Evolutionary conservation across 2,797 vertebrate species (phyloP).

Genomic region (Chelonia mydas): DNA sequence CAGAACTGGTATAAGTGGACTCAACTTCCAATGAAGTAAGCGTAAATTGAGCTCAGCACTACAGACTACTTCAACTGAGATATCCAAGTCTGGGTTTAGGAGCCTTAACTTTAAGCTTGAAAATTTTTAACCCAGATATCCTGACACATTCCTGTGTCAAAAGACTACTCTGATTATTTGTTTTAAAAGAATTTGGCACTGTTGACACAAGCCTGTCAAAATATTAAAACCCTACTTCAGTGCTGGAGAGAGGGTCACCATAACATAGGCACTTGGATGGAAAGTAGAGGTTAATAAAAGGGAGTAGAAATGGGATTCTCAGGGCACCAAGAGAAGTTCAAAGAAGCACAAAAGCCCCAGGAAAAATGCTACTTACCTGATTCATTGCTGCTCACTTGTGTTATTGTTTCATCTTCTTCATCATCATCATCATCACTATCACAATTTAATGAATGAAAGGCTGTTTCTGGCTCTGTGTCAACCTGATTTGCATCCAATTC

Average conservation of each 20-base stretch:
- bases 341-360: not conserved
- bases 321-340: not conserved
- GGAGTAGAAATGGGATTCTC: not conserved
- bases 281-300: not conserved
- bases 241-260: not conserved
- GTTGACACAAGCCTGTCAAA: not conserved
- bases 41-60: not conserved
- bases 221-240: not conserved
- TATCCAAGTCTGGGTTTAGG: not conserved
- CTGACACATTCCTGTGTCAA: not conserved
- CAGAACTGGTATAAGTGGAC: not conserved
- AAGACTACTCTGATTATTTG: not conserved
- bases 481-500: conserved; percentile 40
- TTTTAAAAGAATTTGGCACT: not conserved
- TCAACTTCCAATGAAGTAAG: not conserved
- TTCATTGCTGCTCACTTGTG: conserved; percentile 56
- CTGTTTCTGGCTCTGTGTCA: conserved; percentile 61
- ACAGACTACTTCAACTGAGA: not conserved
- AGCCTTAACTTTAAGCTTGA: not conserved
- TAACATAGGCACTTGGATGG: not conserved
- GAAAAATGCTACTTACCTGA: conserved; percentile 76
- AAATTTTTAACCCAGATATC: not conserved
- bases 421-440: conserved; percentile 76
- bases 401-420: conserved; percentile 65
- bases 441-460: conserved; percentile 63